phyloP scores from a whole-genome alignment of 2,797 vertebrate species.

The Phataginus tricuspis region DNA sequence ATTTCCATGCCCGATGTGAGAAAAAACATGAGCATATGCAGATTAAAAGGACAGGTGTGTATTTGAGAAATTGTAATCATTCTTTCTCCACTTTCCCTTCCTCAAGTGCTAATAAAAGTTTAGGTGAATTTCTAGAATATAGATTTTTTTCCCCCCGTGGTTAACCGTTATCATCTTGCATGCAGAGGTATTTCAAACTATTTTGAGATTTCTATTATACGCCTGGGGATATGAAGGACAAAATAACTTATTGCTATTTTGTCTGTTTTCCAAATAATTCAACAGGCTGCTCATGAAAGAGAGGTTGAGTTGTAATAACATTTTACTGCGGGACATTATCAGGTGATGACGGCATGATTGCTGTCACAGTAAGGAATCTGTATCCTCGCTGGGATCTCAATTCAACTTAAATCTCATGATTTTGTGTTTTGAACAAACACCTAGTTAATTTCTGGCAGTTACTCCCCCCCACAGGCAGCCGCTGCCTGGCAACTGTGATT shows the following conservation, averaged over 20 bases:
- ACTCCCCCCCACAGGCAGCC: neutral
- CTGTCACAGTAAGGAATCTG: neutral
- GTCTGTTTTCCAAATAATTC: neutral
- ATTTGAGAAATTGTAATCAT: neutral
- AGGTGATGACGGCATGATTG: neutral
- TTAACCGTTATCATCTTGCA: neutral
- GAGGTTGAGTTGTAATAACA: neutral
- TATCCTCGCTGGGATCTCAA: neutral
- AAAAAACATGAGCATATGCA: neutral
- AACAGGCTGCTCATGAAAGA: neutral
- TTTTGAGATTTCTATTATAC: neutral
- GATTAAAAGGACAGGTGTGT: neutral
- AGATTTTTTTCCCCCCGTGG: rapidly evolving
- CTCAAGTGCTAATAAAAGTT: neutral
- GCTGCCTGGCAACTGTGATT: rapidly evolving
- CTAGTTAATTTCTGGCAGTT: neutral
- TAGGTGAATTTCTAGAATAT: neutral
- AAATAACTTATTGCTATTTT: neutral
- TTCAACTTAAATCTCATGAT: neutral
- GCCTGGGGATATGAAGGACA: neutral
- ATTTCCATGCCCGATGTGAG: neutral
- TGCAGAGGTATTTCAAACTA: neutral
- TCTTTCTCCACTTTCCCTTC: neutral
- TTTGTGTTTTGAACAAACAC: neutral
- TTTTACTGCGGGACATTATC: neutral